Evolutionary conservation across 2,113 vertebrate genomes (phyloP), one percentile per base, ranked within the genome.

Genomic region (Onychorhynchus coronatus): DNA sequence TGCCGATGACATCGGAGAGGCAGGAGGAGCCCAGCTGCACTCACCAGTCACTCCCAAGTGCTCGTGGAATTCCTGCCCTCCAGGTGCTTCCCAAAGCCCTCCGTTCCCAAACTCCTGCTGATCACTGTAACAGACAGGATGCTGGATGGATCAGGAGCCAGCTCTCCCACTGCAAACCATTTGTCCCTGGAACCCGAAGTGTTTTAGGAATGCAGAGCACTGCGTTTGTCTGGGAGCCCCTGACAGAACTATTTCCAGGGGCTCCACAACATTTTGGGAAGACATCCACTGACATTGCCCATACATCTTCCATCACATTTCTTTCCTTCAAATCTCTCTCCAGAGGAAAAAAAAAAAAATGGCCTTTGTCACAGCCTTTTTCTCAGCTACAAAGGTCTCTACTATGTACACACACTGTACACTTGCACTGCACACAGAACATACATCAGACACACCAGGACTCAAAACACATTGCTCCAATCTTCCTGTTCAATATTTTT

Each of bases 1-100:
- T 9, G 52, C 12, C 5, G 8, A 18, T 0, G 25, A 15, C 35
- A 16, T 6, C 24, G n/a, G 46, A 35, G 68, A 41, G 68, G 21
- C 0, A 0, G 18, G 35, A 14, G 33, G 24, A 47, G 50, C 28
- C 24, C 11, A 2, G 5, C 28, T 12, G 5, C 18, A 30, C 46
- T 27, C 52, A 11, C 30, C 74, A 33, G 52, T 33, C 24, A 3
- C n/a, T 62, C 46, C 67, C 72, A 18, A 1, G 2, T 3, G 6
- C 52, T 8, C 1, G 1, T 9, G 50, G 0, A 10, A 14, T 0
- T 39, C 59, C 77, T 8, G 55, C 8, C 14, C 44, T 20, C 47
- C 21, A 1, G 2, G 1, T 0, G 14, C 67, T 2, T 8, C n/a
- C 78, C 88, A 16, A 18, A 28, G 1, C 27, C 30, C 2, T 0